phyloP scores from a whole-genome alignment of 2,888 invertebrate genomes.

The Plagodis pulveraria region DNA sequence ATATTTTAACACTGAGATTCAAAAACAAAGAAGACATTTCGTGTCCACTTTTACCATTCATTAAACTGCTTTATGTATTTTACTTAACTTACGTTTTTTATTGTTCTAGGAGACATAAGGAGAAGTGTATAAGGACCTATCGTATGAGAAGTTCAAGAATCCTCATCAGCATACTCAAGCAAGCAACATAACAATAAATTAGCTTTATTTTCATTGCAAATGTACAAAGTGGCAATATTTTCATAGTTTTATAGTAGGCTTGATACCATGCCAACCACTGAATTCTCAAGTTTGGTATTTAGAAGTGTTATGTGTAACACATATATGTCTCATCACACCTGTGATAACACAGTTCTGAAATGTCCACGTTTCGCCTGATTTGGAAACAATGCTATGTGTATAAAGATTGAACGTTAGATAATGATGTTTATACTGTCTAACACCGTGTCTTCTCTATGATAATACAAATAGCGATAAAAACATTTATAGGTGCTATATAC shows the following conservation, averaged over 20 bases:
- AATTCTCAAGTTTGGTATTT: not conserved
- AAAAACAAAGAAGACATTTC: constrained; percentile 10
- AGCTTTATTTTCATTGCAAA: constrained; percentile 49
- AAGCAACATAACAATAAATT: constrained; percentile 48
- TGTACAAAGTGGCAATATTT: constrained; percentile 50
- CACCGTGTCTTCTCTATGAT: no score
- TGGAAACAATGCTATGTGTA: no score
- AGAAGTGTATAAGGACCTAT: constrained; percentile 17
- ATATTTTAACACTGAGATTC: not conserved
- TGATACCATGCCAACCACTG: constrained; percentile 50
- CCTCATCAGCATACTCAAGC: constrained; percentile 37
- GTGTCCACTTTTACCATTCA: constrained; percentile 11
- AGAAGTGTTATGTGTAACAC: no score
- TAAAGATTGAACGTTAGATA: no score
- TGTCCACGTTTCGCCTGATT: no score
- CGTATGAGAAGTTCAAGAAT: constrained; percentile 26
- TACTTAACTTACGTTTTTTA: constrained; percentile 26
- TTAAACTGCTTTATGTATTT: constrained; percentile 22
- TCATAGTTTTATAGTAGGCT: constrained; percentile 56
- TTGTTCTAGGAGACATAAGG: constrained; percentile 24
- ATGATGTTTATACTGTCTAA: no score
- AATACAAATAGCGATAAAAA: no score
- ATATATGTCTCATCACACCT: no score
- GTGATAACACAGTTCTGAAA: no score
- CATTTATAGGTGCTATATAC: no score